Evolutionary conservation across 1,140 invertebrate species (phyloP).

Genomic region (Bathynomus jamesi): DNA sequence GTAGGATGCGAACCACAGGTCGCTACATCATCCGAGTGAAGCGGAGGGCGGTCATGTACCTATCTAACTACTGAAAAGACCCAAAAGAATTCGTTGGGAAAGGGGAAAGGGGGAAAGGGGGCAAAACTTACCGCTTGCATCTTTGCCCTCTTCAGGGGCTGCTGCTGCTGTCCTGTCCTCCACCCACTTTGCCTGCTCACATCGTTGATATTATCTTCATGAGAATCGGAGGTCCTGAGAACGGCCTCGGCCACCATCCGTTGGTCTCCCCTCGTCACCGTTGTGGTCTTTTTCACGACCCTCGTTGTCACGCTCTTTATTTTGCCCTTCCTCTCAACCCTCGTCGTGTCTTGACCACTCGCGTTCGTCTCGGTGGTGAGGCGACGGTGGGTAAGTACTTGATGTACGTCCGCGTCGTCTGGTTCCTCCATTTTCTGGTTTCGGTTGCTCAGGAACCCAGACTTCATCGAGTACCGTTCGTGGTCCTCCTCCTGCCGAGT

Average conservation of each 20-base stretch:
- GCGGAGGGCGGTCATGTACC: too few species aligned
- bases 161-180: conserved; percentile 8
- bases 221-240: conserved; percentile 41
- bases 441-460: conserved; percentile 39
- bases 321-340: conserved; percentile 52
- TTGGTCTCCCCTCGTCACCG: conserved; percentile 76
- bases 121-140: conserved; percentile 27
- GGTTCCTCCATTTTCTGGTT: conserved; percentile 26
- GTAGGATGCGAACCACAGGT: too few species aligned
- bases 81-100: too few species aligned
- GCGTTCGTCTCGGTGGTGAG: conserved; percentile 75
- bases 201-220: conserved; percentile 39
- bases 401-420: conserved; percentile 52
- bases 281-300: conserved; percentile 82
- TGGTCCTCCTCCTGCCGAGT: conserved; percentile 56
- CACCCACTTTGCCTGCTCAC: conserved; percentile 36
- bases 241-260: conserved; percentile 63
- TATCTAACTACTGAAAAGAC: too few species aligned
- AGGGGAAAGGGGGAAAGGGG: too few species aligned
- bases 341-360: conserved; percentile 54
- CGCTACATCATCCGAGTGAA: too few species aligned
- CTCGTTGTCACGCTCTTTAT: conserved; percentile 68
- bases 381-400: conserved; percentile 69
- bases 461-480: conserved; percentile 36
- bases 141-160: conserved; percentile 23